Conservation (phyloP, 2,113 vertebrate genomes). For the Plestiodon gilberti region DNA sequence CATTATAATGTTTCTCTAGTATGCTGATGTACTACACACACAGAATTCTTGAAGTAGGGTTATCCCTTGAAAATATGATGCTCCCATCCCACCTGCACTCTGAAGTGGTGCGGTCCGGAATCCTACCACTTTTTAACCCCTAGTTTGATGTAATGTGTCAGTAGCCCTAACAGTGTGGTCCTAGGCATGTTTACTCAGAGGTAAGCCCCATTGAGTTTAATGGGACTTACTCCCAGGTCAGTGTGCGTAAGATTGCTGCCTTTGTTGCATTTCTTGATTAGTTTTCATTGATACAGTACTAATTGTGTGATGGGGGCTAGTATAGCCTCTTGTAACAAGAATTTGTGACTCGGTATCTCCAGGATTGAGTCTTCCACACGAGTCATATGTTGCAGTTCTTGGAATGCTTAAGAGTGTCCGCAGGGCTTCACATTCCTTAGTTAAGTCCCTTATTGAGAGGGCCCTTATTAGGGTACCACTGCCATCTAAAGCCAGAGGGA, state of each 20-base stretch:
- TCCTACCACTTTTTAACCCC: background rate
- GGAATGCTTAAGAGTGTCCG: background rate
- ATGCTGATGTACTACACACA: too few relatives aligned
- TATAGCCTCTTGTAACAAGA: background rate
- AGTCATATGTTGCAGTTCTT: background rate
- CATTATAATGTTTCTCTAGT: too few relatives aligned
- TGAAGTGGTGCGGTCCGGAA: background rate
- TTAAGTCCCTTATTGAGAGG: background rate
- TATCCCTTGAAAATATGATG: background rate
- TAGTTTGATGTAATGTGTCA: background rate
- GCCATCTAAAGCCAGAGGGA: too few relatives aligned
- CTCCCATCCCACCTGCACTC: background rate
- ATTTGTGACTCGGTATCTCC: background rate
- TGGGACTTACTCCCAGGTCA: too few relatives aligned
- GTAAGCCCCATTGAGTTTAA: too few relatives aligned
- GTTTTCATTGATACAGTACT: background rate
- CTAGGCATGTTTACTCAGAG: too few relatives aligned
- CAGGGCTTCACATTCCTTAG: background rate
- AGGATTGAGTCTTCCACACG: background rate
- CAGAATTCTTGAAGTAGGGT: too few relatives aligned
- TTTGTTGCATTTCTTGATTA: background rate
- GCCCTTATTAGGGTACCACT: too few relatives aligned
- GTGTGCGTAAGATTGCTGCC: too few relatives aligned
- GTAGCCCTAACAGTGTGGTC: too few relatives aligned
- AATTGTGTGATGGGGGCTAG: background rate